Evolutionary conservation across 2,113 vertebrate genomes (phyloP).

Genomic region (Coturnix japonica): DNA sequence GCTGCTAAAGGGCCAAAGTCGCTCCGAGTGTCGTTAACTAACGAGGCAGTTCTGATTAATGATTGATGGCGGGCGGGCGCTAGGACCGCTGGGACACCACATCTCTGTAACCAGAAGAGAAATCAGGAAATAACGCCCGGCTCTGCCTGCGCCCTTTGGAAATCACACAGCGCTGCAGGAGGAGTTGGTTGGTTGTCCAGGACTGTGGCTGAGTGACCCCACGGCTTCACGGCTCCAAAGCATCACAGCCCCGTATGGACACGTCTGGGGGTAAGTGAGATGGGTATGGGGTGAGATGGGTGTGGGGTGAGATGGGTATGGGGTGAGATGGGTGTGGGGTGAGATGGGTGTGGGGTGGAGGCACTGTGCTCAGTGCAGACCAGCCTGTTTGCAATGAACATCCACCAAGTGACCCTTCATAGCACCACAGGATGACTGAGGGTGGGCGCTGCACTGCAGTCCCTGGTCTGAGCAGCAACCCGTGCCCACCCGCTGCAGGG

Average conservation of each 20-base stretch:
- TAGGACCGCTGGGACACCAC: background rate
- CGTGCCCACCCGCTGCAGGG: fast-evolving
- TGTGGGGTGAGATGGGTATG: fast-evolving
- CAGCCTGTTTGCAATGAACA: fast-evolving
- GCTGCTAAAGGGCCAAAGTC: background rate
- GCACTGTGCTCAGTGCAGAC: fast-evolving
- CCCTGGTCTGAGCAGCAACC: no score
- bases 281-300: background rate
- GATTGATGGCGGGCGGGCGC: background rate
- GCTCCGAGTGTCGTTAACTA: background rate
- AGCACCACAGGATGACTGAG: no score
- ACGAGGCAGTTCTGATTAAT: slow-evolving; percentile 24
- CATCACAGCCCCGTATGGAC: background rate
- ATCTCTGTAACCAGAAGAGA: background rate
- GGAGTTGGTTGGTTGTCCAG: background rate
- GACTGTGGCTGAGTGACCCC: background rate
- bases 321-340: fast-evolving
- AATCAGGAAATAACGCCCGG: slow-evolving; percentile 41
- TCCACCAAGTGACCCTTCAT: fast-evolving
- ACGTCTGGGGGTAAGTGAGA: background rate
- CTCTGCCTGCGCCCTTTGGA: background rate
- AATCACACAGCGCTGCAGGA: background rate
- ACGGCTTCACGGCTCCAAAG: background rate
- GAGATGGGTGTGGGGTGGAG: fast-evolving
- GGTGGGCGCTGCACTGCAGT: no score